phyloP scores from a whole-genome alignment of 1,140 invertebrate species.

The Neotoxoptera formosana region DNA sequence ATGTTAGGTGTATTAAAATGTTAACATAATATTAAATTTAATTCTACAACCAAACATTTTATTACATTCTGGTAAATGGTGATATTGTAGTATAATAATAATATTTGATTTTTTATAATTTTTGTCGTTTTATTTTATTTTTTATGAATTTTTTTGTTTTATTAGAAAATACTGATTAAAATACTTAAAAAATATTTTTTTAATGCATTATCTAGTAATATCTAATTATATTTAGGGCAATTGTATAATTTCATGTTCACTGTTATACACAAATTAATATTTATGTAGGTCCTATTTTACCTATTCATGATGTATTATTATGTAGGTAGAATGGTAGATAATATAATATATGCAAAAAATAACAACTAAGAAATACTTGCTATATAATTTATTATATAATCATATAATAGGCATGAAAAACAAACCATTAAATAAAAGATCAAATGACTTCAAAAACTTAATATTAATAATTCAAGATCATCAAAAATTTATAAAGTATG shows the following conservation, averaged over 20 bases:
- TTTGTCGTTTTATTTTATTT: too few relatives aligned
- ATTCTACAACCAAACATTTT: not conserved
- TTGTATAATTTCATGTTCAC: too few relatives aligned
- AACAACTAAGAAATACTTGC: too few relatives aligned
- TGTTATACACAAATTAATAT: too few relatives aligned
- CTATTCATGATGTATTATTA: too few relatives aligned
- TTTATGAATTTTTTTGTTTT: too few relatives aligned
- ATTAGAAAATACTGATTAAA: not conserved
- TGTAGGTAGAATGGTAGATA: too few relatives aligned
- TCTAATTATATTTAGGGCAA: too few relatives aligned
- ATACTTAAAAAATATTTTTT: not conserved
- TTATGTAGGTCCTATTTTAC: too few relatives aligned
- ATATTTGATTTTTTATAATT: too few relatives aligned
- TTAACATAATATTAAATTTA: not conserved
- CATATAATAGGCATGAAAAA: not conserved
- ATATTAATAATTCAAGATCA: not conserved
- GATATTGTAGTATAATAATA: not conserved
- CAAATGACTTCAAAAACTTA: not conserved
- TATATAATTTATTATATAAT: not conserved
- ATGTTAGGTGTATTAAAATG: not conserved
- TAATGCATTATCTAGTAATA: too few relatives aligned
- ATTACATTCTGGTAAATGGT: not conserved
- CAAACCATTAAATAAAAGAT: not conserved
- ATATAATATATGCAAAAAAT: too few relatives aligned
- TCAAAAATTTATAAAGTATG: conserved; percentile 5